Percentiles rank a stretch among this genome's conserved stretches.
Evolutionary conservation across 2,113 vertebrate genomes (phyloP).

Genomic region (Pygoscelis antarcticus): DNA sequence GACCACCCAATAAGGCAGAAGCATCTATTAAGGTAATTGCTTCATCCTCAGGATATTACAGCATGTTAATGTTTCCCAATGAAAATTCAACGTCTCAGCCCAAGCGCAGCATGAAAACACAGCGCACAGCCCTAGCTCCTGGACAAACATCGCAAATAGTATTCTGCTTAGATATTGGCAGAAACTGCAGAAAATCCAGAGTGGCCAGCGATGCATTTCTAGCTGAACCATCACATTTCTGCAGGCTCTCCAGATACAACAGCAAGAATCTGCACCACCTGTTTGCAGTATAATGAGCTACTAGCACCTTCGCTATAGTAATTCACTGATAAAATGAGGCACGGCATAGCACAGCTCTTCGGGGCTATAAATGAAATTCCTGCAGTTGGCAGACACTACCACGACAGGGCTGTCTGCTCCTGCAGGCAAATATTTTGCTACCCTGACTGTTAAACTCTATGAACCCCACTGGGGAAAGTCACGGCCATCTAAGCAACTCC

Average conservation of each 20-base stretch:
- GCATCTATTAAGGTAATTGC: not conserved
- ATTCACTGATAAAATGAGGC: not conserved
- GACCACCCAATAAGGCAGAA: not conserved
- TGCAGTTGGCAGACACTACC: not conserved
- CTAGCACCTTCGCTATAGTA: not conserved
- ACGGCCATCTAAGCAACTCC: not conserved
- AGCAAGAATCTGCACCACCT: not conserved
- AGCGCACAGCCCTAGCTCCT: not conserved
- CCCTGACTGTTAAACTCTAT: not conserved
- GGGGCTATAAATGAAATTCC: not conserved
- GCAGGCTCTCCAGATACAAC: not conserved
- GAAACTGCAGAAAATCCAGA: not conserved
- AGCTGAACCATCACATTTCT: not conserved
- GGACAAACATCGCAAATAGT: not conserved
- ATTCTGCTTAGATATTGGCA: not conserved
- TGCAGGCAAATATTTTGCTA: not conserved
- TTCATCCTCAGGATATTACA: not conserved
- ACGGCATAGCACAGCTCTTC: not conserved
- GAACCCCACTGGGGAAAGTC: not conserved
- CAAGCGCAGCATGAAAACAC: not conserved
- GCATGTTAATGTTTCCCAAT: not conserved
- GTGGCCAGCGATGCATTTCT: not conserved
- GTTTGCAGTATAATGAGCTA: not conserved
- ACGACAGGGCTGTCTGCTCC: not conserved
- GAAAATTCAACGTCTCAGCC: not conserved